phyloP scores from a whole-genome alignment of 2,888 invertebrate genomes.

The Orthonychiurus folsomi region DNA sequence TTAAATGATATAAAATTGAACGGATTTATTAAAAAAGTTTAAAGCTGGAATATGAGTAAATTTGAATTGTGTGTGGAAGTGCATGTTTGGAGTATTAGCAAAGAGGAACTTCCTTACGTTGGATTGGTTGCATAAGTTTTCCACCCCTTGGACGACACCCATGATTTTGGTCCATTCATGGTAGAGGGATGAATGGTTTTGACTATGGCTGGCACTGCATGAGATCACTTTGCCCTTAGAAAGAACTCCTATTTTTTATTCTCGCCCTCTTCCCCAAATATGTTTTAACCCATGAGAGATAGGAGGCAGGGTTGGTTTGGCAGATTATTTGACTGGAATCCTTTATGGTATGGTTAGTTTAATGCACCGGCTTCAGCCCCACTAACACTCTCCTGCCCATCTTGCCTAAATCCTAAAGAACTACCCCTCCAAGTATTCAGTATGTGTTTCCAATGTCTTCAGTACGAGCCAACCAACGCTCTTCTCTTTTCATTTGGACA shows the following conservation, averaged over 20 bases:
- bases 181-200: constrained; percentile 38
- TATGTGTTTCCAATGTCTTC: background rate
- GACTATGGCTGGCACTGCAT: background rate
- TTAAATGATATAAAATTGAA: no score
- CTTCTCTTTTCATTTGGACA: no score
- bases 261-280: background rate
- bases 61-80: no score
- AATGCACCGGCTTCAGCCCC: background rate
- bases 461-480: no score
- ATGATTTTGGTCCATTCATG: constrained; percentile 41
- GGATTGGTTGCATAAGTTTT: constrained; percentile 41
- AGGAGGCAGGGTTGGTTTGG: background rate
- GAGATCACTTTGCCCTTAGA: background rate
- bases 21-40: no score
- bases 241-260: background rate
- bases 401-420: background rate
- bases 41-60: no score
- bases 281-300: background rate
- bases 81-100: no score
- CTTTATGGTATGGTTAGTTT: background rate
- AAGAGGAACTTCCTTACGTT: constrained; percentile 3
- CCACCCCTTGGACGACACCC: constrained; percentile 39
- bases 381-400: background rate
- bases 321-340: background rate
- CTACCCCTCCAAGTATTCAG: background rate